Evolutionary conservation across 1,140 invertebrate species (phyloP).

Genomic region (Drosophila lacteicornis): DNA sequence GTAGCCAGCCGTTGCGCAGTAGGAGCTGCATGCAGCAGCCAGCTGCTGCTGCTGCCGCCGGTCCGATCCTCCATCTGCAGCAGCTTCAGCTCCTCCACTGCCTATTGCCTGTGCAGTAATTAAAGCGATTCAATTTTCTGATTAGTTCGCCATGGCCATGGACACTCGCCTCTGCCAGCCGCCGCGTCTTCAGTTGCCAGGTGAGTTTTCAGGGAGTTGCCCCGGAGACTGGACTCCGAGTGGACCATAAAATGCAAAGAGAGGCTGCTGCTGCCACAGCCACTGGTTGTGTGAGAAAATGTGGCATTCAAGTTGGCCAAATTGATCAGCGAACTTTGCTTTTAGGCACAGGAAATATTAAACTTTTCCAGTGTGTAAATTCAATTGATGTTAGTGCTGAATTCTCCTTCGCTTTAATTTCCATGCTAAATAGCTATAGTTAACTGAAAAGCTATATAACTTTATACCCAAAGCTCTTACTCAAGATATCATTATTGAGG

Average conservation of each 20-base stretch:
- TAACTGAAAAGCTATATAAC: not conserved
- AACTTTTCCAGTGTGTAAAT: constrained; percentile 13
- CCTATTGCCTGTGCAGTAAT: constrained; percentile 82
- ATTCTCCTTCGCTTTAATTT: not conserved
- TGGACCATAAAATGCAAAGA: constrained; percentile 78
- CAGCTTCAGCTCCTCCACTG: constrained; percentile 32
- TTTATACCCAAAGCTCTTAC: not conserved
- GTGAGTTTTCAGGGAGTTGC: constrained; percentile 49
- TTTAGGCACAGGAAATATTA: constrained; percentile 13
- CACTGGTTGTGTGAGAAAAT: constrained; percentile 64
- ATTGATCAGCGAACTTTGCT: constrained; percentile 13
- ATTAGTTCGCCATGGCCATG: constrained; percentile 82
- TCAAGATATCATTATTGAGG: not conserved
- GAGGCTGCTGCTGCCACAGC: constrained; percentile 15
- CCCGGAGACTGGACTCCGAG: constrained; percentile 10
- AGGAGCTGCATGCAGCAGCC: constrained; percentile 19
- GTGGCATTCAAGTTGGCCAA: constrained; percentile 29
- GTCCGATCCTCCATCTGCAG: constrained; percentile 29
- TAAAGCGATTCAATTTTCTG: constrained; percentile 84
- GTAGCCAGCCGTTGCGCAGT: constrained; percentile 43
- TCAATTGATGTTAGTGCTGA: constrained; percentile 12
- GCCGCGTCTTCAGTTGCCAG: constrained; percentile 30
- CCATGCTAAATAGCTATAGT: not conserved
- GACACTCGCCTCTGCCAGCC: constrained; percentile 46
- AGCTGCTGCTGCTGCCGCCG: constrained; percentile 20